Evolutionary conservation across 2,113 vertebrate species (phyloP).

Genomic region (Carassius gibelio): DNA sequence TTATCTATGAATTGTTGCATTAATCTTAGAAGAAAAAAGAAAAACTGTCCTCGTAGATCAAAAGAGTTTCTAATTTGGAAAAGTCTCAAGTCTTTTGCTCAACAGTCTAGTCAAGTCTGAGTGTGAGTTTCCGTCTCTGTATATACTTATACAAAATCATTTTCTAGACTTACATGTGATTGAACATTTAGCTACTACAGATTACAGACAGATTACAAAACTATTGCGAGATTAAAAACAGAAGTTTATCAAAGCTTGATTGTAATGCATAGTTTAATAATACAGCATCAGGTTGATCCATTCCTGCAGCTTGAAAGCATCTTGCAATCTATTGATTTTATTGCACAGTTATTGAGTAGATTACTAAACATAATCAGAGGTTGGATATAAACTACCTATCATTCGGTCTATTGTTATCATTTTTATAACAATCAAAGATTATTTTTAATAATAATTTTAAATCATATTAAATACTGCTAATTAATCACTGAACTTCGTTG

Average conservation of each 20-base stretch:
- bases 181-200: neutral
- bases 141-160: neutral
- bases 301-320: conserved; percentile 16
- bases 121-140: neutral
- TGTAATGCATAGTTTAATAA: conserved; percentile 20
- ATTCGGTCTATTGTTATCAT: neutral
- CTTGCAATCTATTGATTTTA: conserved; percentile 11
- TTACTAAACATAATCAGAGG: neutral
- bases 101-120: neutral
- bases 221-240: conserved; percentile 12
- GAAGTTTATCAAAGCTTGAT: neutral
- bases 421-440: neutral
- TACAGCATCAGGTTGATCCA: conserved; percentile 21
- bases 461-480: neutral
- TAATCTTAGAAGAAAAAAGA: neutral
- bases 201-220: neutral
- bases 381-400: neutral
- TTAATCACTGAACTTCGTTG: neutral
- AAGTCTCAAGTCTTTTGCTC: neutral
- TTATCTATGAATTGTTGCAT: neutral
- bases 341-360: conserved; percentile 19
- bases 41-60: neutral
- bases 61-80: neutral
- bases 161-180: neutral
- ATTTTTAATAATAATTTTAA: neutral